phyloP scores from a whole-genome alignment of 2,797 vertebrate species.

The Gymnocypris eckloni region DNA sequence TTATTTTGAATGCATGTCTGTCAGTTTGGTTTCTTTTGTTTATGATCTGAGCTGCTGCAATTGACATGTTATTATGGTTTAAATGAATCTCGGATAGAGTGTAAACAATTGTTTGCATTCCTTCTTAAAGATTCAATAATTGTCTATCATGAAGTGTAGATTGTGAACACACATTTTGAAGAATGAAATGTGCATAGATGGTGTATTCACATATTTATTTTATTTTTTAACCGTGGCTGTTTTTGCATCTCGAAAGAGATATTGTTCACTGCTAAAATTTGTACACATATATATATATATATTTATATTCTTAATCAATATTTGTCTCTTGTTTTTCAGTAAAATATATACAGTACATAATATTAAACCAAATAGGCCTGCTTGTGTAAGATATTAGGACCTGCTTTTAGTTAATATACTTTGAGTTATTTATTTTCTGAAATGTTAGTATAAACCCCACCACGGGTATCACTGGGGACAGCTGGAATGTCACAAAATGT shows the following conservation, averaged over 20 bases:
- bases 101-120: constrained; percentile 71
- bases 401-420: neutral
- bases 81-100: constrained; percentile 51
- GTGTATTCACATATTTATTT: constrained; percentile 61
- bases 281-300: too few species aligned
- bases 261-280: neutral
- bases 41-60: constrained; percentile 50
- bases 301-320: neutral
- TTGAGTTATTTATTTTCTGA: too few species aligned
- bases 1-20: constrained; percentile 63
- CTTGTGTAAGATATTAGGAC: neutral
- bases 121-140: constrained; percentile 60
- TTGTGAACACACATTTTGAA: constrained; percentile 76
- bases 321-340: neutral
- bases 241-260: neutral
- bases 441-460: neutral
- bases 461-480: neutral
- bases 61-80: constrained; percentile 10
- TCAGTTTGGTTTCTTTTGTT: constrained; percentile 56
- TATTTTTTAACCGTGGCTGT: neutral
- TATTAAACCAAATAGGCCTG: neutral
- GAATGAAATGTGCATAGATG: constrained; percentile 61
- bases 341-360: neutral
- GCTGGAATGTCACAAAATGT: neutral
- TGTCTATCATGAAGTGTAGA: constrained; percentile 69